A percentile compares a stretch with the other conserved stretches of the same genome.
Conservation (phyloP, 2,113 vertebrate genomes). For the Poecile atricapillus region DNA sequence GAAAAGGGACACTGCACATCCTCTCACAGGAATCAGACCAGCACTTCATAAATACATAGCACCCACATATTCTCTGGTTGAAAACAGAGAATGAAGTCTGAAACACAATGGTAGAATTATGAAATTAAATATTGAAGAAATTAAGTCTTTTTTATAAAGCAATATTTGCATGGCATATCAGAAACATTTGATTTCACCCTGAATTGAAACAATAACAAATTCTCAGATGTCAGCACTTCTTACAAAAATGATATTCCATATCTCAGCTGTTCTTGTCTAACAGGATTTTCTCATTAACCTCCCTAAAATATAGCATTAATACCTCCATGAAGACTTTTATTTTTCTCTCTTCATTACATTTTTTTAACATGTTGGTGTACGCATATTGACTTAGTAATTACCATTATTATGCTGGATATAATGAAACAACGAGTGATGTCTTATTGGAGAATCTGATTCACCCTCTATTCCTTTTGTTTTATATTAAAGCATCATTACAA, state of each 20-base stretch:
- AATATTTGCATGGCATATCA: not conserved
- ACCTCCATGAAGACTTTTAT: not conserved
- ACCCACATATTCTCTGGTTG: not conserved
- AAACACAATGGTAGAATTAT: not conserved
- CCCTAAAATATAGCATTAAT: not conserved
- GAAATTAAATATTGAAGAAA: not conserved
- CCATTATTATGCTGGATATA: not conserved
- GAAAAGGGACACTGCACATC: not conserved
- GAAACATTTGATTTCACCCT: not conserved
- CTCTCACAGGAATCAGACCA: not conserved
- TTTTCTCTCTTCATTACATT: not conserved
- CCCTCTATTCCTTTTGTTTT: not conserved
- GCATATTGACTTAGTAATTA: not conserved
- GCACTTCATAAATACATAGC: not conserved
- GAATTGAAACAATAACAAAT: conserved; percentile 2
- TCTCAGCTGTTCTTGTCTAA: not conserved
- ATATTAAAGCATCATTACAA: not conserved
- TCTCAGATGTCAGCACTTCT: not conserved
- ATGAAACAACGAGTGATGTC: not conserved
- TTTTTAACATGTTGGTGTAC: not conserved
- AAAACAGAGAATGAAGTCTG: not conserved
- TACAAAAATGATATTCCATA: not conserved
- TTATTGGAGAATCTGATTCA: not conserved
- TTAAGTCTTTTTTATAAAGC: not conserved
- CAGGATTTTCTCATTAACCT: conserved; percentile 18